Conservation (phyloP, 2,113 vertebrate species). For the Propithecus coquereli region DNA sequence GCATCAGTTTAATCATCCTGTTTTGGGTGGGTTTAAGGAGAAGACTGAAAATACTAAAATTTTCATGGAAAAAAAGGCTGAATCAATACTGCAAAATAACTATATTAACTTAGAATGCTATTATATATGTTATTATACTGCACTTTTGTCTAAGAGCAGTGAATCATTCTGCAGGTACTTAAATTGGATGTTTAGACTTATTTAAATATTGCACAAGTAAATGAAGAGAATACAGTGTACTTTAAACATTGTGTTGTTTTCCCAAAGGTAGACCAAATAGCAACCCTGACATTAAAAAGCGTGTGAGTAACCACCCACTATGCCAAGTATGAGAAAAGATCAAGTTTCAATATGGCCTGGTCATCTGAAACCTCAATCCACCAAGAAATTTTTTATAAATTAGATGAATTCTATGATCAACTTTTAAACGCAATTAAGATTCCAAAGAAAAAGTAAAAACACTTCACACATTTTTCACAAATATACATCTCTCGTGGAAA, state of each 20-base stretch:
- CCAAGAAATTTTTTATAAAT: slow-evolving; percentile 6
- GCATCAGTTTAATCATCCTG: not conserved
- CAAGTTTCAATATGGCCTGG: not conserved
- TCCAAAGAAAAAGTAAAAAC: not conserved
- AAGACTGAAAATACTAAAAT: slow-evolving; percentile 38
- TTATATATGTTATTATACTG: not conserved
- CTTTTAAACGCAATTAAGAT: slow-evolving; percentile 25
- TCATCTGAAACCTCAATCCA: slow-evolving; percentile 20
- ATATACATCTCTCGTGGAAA: not conserved
- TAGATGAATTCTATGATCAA: not conserved
- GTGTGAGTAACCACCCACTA: not conserved
- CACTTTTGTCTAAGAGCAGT: not conserved
- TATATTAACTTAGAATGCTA: not conserved
- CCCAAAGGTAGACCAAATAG: not conserved
- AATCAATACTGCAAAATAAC: not conserved
- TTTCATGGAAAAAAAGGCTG: not conserved
- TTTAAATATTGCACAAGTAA: slow-evolving; percentile 62
- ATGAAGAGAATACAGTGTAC: slow-evolving; percentile 34
- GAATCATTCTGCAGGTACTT: slow-evolving; percentile 24
- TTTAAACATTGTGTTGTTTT: slow-evolving; percentile 52
- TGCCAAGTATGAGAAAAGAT: not conserved
- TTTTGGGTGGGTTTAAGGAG: not conserved
- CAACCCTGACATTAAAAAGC: slow-evolving; percentile 22
- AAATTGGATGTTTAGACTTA: slow-evolving; percentile 29
- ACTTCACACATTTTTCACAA: not conserved